Evolutionary conservation across 2,113 vertebrate species (phyloP).

Genomic region (Nicator chloris): DNA sequence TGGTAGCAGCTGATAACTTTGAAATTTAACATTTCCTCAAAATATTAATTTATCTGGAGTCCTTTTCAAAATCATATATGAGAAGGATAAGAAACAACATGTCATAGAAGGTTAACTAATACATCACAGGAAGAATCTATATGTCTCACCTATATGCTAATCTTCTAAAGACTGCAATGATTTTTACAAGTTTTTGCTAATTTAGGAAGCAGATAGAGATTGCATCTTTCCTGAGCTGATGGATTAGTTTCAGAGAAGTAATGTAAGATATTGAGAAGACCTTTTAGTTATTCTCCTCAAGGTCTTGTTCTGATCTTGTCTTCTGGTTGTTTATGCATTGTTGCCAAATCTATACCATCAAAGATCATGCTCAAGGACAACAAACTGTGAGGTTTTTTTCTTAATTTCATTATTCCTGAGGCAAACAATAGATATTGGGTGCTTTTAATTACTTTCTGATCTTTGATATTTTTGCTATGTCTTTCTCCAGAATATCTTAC

Average conservation of each 20-base stretch:
- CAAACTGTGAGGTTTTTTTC: background rate
- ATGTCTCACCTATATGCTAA: background rate
- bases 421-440: background rate
- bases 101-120: background rate
- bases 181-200: background rate
- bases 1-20: background rate
- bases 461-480: background rate
- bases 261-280: background rate
- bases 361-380: background rate
- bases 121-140: background rate
- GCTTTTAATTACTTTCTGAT: background rate
- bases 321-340: background rate
- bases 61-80: background rate
- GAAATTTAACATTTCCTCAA: background rate
- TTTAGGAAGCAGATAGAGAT: background rate
- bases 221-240: background rate
- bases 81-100: background rate
- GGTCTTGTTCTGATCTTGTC: background rate
- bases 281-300: background rate
- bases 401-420: background rate
- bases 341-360: background rate
- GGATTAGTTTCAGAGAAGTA: background rate
- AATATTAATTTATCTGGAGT: background rate
- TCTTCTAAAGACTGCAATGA: background rate
- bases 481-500: background rate